Evolutionary conservation across 2,113 vertebrate species (phyloP), one percentile per base, ranked within the genome.

Genomic region (Nibea coibor): DNA sequence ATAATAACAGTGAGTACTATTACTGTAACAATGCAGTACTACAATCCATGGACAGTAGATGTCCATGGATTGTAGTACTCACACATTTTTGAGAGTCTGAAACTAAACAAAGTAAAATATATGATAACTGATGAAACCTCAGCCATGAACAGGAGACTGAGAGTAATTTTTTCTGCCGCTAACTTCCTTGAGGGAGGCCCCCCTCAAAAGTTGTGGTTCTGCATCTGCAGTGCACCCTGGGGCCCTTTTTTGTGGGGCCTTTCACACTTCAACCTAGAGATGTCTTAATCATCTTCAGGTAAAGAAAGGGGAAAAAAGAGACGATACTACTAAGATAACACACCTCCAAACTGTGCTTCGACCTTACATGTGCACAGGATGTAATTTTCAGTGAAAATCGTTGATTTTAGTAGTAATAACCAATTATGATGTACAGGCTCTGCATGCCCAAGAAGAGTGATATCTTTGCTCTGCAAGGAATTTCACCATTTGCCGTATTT

Each of bases 401-500:
- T 81, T 68, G 78, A 68, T n/a, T 45, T 77, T 59, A 43, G 45
- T 14, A 42, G 50, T 64, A 74, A 62, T 71, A 31, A 65, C 19
- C 12, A 78, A 69, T 76, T 59, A 75, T 59, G 50, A 78, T 50
- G 39, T 12, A 56, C 47, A 77, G 53, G 68, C 56, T 62, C 59
- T n/a, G 59, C 11, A 28, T 68, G 17, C 57, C 26, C 20, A 48
- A 9, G 22, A 19, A 61, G 72, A 85, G 73, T 45, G 51, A 74
- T n/a, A 88, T 75, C 31, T 71, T 87, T 78, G 76, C 82, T 75
- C 62, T 0, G 69, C 26, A 48, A 78, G 56, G 83, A 12, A 66
- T 64, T 51, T 76, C 75, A 74, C 73, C 24, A 26, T 26, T 26
- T 42, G 28, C 74, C 63, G 81, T 61, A 66, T 86, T 83, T 69